Percentiles rank a stretch among this genome's conserved stretches.
These are phyloP conservation scores for Brassicogethes aeneus DNA, from an alignment of 2,888 invertebrate species.

Conservation along the genomic window DNA sequence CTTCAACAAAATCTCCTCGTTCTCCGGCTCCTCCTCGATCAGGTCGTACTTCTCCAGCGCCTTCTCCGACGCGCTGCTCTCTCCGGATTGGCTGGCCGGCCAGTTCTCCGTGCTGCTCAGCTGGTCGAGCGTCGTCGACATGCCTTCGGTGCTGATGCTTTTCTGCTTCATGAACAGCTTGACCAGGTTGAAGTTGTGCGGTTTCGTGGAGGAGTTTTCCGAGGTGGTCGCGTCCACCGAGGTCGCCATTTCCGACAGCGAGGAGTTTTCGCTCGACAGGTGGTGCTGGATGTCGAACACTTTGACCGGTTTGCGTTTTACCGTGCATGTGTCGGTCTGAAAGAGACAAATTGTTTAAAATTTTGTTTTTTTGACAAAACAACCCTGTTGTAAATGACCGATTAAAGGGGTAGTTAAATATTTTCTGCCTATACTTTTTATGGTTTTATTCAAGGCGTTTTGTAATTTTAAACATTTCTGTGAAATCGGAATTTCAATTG, in stretches of 20 bases:
- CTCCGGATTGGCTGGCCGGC: slow-evolving; percentile 56
- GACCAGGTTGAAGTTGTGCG: slow-evolving; percentile 68
- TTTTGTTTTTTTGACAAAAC: too few relatives aligned
- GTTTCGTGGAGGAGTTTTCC: slow-evolving; percentile 26
- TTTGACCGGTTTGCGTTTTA: slow-evolving; percentile 35
- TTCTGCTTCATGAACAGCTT: slow-evolving; percentile 86
- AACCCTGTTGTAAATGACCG: too few relatives aligned
- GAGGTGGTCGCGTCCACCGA: slow-evolving; percentile 35
- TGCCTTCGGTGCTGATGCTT: slow-evolving; percentile 67
- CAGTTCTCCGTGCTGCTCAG: slow-evolving; percentile 66
- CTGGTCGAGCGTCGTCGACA: slow-evolving; percentile 63
- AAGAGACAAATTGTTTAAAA: slow-evolving; percentile 13
- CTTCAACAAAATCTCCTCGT: slow-evolving; percentile 42
- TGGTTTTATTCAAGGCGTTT: too few relatives aligned
- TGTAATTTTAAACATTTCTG: too few relatives aligned
- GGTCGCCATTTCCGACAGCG: slow-evolving; percentile 39
- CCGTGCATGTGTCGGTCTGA: slow-evolving; percentile 31
- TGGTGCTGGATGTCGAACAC: slow-evolving; percentile 42
- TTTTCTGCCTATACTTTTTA: too few relatives aligned
- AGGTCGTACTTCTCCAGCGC: slow-evolving; percentile 38
- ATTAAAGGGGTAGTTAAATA: too few relatives aligned
- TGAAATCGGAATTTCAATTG: too few relatives aligned
- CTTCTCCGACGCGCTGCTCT: slow-evolving; percentile 47
- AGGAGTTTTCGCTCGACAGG: slow-evolving; percentile 31
- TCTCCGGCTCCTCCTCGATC: slow-evolving; percentile 48